Conservation (phyloP, 2,797 vertebrate genomes). For the Menidia menidia region DNA sequence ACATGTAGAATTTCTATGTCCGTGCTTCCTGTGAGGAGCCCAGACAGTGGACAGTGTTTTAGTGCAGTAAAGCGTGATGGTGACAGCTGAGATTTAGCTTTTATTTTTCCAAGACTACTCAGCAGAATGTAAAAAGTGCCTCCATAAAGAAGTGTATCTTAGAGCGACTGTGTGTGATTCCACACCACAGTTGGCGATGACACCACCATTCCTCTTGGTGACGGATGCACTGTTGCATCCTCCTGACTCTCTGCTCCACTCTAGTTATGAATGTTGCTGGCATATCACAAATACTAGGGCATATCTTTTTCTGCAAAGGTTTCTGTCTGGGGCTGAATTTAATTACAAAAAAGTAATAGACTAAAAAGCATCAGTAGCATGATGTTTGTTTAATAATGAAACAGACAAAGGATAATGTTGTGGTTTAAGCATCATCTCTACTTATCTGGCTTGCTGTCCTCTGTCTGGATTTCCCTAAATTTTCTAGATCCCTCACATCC, state of each 20-base stretch:
- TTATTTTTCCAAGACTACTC: slow-evolving; percentile 83
- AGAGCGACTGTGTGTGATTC: slow-evolving; percentile 80
- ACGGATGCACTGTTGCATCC: slow-evolving; percentile 79
- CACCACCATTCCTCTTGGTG: slow-evolving; percentile 81
- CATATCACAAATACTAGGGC: slow-evolving; percentile 62
- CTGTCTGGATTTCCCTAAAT: slow-evolving; percentile 16
- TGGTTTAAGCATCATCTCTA: background rate
- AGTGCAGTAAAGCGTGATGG: slow-evolving; percentile 65
- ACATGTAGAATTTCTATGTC: slow-evolving; percentile 53
- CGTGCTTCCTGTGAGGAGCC: slow-evolving; percentile 35
- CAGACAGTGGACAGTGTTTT: slow-evolving; percentile 69
- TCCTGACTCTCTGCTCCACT: slow-evolving; percentile 64
- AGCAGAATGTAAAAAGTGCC: slow-evolving; percentile 82
- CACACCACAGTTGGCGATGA: slow-evolving; percentile 79
- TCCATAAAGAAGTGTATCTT: slow-evolving; percentile 81
- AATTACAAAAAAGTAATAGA: slow-evolving; percentile 22
- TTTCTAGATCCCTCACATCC: slow-evolving; percentile 18
- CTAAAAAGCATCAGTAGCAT: slow-evolving; percentile 11
- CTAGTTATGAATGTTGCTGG: slow-evolving; percentile 76
- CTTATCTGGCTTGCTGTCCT: background rate
- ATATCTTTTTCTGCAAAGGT: slow-evolving; percentile 45
- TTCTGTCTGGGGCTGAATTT: slow-evolving; percentile 25
- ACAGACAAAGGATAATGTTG: background rate
- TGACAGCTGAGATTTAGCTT: slow-evolving; percentile 82
- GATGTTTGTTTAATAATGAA: background rate